Conservation (phyloP, 2,888 invertebrate species). For the Terebella lapidaria region DNA sequence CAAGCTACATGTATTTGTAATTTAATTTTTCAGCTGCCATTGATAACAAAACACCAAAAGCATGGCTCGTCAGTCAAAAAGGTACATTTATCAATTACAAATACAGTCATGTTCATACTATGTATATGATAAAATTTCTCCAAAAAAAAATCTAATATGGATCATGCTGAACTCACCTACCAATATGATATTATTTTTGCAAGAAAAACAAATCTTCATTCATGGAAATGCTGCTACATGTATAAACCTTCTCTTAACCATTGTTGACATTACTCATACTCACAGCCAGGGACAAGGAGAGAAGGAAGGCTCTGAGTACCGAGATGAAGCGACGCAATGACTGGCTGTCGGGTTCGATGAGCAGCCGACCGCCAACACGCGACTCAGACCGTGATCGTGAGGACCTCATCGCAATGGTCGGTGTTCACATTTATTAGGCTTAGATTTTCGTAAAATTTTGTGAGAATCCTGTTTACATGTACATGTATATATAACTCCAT, state of each 20-base stretch:
- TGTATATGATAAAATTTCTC: background rate
- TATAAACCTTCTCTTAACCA: background rate
- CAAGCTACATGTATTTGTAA: background rate
- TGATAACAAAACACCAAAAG: constrained; percentile 21
- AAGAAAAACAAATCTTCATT: too few relatives aligned
- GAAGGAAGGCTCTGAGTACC: background rate
- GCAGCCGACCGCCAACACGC: background rate
- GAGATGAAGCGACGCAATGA: background rate
- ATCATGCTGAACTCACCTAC: too few relatives aligned
- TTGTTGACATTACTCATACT: background rate
- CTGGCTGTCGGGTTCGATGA: background rate
- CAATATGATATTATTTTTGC: too few relatives aligned
- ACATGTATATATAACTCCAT: too few relatives aligned
- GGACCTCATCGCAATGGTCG: constrained; percentile 1
- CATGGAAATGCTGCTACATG: too few relatives aligned
- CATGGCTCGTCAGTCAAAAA: constrained; percentile 23
- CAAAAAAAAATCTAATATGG: too few relatives aligned
- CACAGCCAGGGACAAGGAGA: background rate
- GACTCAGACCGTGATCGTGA: background rate
- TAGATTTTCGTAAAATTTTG: too few relatives aligned
- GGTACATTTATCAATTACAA: constrained; percentile 13
- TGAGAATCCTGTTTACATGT: too few relatives aligned
- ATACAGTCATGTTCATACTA: background rate
- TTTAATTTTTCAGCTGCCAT: constrained; percentile 14
- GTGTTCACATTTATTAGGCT: background rate